Conservation (phyloP, 2,797 vertebrate genomes). For the Yasuhikotakia modesta region DNA sequence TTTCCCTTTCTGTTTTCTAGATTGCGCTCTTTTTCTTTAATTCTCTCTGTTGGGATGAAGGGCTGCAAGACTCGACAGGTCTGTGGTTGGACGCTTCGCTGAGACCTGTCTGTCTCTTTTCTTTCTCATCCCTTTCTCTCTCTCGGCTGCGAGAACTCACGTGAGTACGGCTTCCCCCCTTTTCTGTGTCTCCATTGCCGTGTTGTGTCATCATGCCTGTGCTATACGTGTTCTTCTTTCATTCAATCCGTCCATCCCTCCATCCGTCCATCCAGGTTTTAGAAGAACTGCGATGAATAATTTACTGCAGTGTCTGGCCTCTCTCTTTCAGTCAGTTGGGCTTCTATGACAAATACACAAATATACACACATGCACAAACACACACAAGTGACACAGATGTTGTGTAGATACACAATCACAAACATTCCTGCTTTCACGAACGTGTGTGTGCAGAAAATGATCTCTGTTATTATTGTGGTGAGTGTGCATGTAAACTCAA, state of each 20-base stretch:
- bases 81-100: constrained; percentile 41
- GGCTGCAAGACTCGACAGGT: constrained; percentile 34
- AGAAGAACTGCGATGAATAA: constrained; percentile 46
- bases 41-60: constrained; percentile 36
- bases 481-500: constrained; percentile 32
- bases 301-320: constrained; percentile 51
- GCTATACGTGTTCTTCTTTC: neutral
- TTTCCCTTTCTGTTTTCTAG: constrained; percentile 22
- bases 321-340: constrained; percentile 38
- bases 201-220: constrained; percentile 6
- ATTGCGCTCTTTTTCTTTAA: neutral
- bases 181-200: neutral
- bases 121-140: constrained; percentile 12
- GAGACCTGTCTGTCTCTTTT: constrained; percentile 22
- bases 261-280: neutral
- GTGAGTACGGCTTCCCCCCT: constrained; percentile 53
- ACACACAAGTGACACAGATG: neutral
- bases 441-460: neutral
- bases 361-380: neutral
- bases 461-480: neutral
- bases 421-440: constrained; percentile 14
- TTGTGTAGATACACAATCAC: neutral
- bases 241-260: neutral
- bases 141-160: constrained; percentile 53
- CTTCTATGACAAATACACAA: constrained; percentile 34